Percentiles rank a stretch among this genome's conserved stretches.
Conservation (phyloP, 2,113 vertebrate species). For the Rhipidura dahli region DNA sequence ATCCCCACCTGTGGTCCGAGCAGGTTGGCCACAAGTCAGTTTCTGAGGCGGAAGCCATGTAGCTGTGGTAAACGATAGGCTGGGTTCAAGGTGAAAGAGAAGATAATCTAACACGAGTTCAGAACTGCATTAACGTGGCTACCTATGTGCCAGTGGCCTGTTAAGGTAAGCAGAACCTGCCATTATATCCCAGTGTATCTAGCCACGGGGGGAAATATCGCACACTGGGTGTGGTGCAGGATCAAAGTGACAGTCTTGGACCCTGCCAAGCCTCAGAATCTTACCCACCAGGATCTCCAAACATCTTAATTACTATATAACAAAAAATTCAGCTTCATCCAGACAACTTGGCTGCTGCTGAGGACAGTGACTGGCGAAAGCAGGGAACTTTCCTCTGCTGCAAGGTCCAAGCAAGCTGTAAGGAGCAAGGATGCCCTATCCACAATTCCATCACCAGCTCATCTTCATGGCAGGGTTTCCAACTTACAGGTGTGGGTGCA, state of each 20-base stretch:
- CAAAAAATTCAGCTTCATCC: neutral
- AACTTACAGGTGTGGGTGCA: neutral
- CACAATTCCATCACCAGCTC: neutral
- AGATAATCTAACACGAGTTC: neutral
- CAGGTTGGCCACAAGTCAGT: neutral
- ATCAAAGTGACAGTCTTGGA: neutral
- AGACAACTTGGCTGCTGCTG: neutral
- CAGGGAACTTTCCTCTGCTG: neutral
- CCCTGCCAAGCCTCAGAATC: neutral
- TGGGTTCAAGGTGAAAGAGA: neutral
- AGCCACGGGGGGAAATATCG: neutral
- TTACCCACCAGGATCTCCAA: neutral
- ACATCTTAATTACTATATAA: neutral
- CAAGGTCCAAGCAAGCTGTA: neutral
- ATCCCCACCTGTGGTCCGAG: fast-evolving
- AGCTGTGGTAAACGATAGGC: neutral
- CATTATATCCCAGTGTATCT: neutral
- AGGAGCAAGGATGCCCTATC: neutral
- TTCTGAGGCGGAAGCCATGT: neutral
- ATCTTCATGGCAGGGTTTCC: neutral
- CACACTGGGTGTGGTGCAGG: neutral
- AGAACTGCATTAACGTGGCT: neutral
- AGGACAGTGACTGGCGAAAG: neutral
- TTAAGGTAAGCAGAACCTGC: neutral
- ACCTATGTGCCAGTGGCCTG: neutral